Evolutionary conservation across 2,888 invertebrate genomes (phyloP), one percentile per base, ranked within the genome.

Genomic region (Lithodes maja): DNA sequence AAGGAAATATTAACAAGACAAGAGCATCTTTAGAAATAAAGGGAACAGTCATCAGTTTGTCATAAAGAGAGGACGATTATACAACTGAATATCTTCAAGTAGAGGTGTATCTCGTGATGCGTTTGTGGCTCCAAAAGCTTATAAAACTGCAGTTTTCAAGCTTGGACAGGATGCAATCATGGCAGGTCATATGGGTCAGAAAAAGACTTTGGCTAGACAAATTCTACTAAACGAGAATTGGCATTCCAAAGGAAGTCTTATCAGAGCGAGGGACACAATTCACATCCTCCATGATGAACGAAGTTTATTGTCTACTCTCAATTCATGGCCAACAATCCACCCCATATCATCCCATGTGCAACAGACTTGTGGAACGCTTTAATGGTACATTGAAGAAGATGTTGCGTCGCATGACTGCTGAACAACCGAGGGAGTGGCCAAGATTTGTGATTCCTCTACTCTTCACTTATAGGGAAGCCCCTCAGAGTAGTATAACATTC

Each of bases 381-480:
- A 33, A 33, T 33, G 33, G 33, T 33, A 33, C 33, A 33, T 33
- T 33, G 33, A 33, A 33, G 33, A 33, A 33, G 33, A 33, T 33
- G 33, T 33, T 33, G 33, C 33, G 81, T 9, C 49, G 81, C 17
- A 71, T 81, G 68, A 33, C 61, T 12, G 81, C 54, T 15, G 81
- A 74, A n/a, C 55, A 17, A n/a, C 7, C 71, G 2, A 53, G 61
- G 52, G 71, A 53, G 68, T 74, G 80, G 86, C 53, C 69, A 2
- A n/a, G 86, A 5, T 80, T 15, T n/a, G 15, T 86, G 1, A 55
- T 50, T 3, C 80, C 86, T 2, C 71, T 86, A 1, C 71, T 86
- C 0, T 71, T 86, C 61, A 80, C 80, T 12, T 86, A 80, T 33
- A 1, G 80, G n/a, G 71, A 86, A 74, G 86, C 69, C 0, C 86